Evolutionary conservation across 2,797 vertebrate species (phyloP).

Genomic region (Melanotaenia boesemani): DNA sequence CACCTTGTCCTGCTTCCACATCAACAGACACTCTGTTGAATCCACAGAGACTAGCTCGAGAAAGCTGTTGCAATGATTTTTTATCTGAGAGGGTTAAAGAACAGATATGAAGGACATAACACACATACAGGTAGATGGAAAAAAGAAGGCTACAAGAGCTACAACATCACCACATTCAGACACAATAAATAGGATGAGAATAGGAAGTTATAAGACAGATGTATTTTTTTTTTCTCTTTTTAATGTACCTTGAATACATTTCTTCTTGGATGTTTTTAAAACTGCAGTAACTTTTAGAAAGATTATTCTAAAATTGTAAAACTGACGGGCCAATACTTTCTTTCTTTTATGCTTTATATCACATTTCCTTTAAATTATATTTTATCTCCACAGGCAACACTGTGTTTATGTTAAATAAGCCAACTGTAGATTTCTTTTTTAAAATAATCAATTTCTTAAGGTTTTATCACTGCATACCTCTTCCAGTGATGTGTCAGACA

Average conservation of each 20-base stretch:
- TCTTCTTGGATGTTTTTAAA: slow-evolving; percentile 68
- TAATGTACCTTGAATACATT: slow-evolving; percentile 67
- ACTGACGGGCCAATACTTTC: background rate
- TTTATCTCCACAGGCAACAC: background rate
- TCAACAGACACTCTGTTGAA: slow-evolving; percentile 76
- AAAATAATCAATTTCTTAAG: background rate
- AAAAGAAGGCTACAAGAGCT: background rate
- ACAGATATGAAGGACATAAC: slow-evolving; percentile 21
- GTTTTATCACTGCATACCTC: slow-evolving; percentile 81
- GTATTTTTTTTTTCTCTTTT: background rate
- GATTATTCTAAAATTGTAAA: slow-evolving; percentile 20
- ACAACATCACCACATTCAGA: slow-evolving; percentile 21
- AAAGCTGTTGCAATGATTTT: slow-evolving; percentile 74
- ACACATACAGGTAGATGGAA: slow-evolving; percentile 16
- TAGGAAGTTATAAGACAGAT: background rate
- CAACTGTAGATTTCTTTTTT: background rate
- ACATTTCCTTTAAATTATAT: background rate
- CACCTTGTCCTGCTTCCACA: slow-evolving; percentile 74
- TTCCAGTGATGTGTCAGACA: slow-evolving; percentile 95
- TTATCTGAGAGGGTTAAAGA: slow-evolving; percentile 66
- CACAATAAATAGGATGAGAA: background rate
- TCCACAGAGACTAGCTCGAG: slow-evolving; percentile 74
- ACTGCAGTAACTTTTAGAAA: slow-evolving; percentile 94
- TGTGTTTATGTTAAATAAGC: background rate
- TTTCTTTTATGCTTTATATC: background rate